Percentiles rank a stretch among this genome's conserved stretches.
Conservation (phyloP, 2,797 vertebrate genomes). For the Poeciliopsis turneri region DNA sequence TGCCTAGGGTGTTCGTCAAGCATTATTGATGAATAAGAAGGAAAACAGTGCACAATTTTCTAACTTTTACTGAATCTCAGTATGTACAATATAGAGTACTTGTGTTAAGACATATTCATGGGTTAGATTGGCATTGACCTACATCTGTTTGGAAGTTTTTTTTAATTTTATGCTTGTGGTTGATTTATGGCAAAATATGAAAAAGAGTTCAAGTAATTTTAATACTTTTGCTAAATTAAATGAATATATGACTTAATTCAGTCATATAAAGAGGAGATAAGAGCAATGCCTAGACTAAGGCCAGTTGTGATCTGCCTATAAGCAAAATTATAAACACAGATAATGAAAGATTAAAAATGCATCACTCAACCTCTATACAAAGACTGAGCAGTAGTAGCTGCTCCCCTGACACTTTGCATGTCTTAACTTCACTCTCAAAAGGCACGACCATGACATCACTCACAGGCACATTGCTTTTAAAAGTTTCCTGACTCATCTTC, state of each 20-base stretch:
- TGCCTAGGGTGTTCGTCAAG: conserved; percentile 25
- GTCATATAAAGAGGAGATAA: conserved; percentile 36
- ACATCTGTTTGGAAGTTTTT: neutral
- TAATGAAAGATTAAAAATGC: neutral
- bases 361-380: conserved; percentile 10
- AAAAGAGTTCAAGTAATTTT: neutral
- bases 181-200: neutral
- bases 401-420: conserved; percentile 23
- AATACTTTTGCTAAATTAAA: conserved; percentile 23
- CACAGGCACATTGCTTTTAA: conserved; percentile 25
- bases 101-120: neutral
- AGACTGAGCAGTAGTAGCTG: conserved; percentile 13
- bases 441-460: conserved; percentile 31
- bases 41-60: neutral
- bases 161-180: neutral
- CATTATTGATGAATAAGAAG: neutral
- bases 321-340: neutral
- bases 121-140: neutral
- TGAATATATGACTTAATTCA: conserved; percentile 57
- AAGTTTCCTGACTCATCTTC: conserved; percentile 58
- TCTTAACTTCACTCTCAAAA: conserved; percentile 27
- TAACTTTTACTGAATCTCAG: neutral
- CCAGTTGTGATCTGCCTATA: conserved; percentile 25
- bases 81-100: neutral
- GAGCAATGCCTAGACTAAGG: conserved; percentile 42